Conservation (phyloP, 2,888 invertebrate genomes). For the Folsomia manolachei region DNA sequence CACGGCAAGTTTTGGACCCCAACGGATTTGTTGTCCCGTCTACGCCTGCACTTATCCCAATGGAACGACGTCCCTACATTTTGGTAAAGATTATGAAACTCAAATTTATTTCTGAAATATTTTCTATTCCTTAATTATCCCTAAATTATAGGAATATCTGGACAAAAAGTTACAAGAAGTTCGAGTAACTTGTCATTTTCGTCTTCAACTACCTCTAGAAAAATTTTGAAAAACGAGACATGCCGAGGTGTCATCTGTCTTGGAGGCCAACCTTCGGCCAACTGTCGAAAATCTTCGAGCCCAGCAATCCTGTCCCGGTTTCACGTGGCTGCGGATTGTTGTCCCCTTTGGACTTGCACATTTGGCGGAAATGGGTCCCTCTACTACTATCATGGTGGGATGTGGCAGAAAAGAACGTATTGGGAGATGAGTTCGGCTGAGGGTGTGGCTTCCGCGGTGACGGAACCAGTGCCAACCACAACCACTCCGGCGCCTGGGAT, state of each 20-base stretch:
- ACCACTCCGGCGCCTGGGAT: background rate
- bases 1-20: background rate
- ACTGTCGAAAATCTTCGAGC: background rate
- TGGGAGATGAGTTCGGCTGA: background rate
- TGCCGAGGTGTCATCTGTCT: background rate
- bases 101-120: too few species aligned
- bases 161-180: background rate
- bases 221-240: conserved; percentile 9
- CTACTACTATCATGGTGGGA: background rate
- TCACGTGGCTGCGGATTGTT: background rate
- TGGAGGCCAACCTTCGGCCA: conserved; percentile 2
- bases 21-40: background rate
- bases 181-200: too few species aligned
- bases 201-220: background rate
- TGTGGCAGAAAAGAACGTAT: background rate
- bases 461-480: background rate
- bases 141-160: background rate
- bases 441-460: background rate
- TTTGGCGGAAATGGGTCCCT: background rate
- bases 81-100: conserved; percentile 1
- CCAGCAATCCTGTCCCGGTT: background rate
- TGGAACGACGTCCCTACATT: conserved; percentile 2
- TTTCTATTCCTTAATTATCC: too few species aligned
- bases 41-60: background rate
- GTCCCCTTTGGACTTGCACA: conserved; percentile 5